Evolutionary conservation across 2,888 invertebrate genomes (phyloP).

Genomic region (Phengaris alcon): DNA sequence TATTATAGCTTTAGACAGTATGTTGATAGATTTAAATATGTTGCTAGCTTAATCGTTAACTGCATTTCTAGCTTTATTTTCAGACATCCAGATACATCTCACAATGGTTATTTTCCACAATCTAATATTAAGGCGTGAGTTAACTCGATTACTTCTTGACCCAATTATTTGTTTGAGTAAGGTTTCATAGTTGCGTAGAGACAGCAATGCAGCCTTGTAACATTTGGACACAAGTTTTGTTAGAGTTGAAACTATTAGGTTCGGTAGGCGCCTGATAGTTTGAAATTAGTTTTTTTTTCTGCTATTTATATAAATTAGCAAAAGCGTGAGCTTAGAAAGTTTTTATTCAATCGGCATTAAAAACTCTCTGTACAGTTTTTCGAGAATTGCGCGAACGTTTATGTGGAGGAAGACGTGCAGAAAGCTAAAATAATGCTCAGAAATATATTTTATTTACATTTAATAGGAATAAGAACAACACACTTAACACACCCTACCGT

Average conservation of each 20-base stretch:
- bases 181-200: not conserved
- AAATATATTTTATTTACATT: too few species aligned
- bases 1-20: not conserved
- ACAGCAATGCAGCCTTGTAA: not conserved
- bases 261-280: not conserved
- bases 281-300: not conserved
- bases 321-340: too few species aligned
- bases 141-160: not conserved
- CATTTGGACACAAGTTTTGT: not conserved
- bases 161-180: slow-evolving; percentile 16
- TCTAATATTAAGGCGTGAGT: not conserved
- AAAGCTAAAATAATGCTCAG: too few species aligned
- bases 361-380: too few species aligned
- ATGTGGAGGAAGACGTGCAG: too few species aligned
- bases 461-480: too few species aligned
- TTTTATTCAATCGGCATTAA: too few species aligned
- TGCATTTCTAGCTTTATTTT: not conserved
- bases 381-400: too few species aligned
- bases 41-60: not conserved
- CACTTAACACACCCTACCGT: too few species aligned
- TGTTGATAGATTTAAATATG: not conserved
- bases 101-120: not conserved
- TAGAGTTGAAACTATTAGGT: too few species aligned
- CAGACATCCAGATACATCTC: not conserved
- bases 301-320: too few species aligned